phyloP scores from a whole-genome alignment of 2,113 vertebrate species.

The Smithornis capensis region DNA sequence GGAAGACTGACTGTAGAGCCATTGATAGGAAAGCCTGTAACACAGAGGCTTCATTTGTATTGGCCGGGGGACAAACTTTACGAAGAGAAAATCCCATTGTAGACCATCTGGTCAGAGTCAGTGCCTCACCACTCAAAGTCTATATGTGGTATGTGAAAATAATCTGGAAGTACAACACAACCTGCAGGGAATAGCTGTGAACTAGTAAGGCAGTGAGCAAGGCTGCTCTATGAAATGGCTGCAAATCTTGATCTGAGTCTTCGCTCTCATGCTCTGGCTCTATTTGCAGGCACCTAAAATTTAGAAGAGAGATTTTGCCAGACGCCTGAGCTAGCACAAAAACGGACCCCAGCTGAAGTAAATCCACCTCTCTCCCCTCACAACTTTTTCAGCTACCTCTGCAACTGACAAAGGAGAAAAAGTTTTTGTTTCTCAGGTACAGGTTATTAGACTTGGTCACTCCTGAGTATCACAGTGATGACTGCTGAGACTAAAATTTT shows the following conservation, averaged over 20 bases:
- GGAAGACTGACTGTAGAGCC: neutral
- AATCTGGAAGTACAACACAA: neutral
- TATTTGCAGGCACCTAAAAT: neutral
- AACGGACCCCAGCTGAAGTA: neutral
- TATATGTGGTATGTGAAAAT: neutral
- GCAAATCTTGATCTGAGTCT: rapidly evolving
- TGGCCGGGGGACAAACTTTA: neutral
- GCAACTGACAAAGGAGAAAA: neutral
- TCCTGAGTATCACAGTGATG: neutral
- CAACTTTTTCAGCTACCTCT: neutral
- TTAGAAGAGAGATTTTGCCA: neutral
- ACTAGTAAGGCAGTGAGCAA: neutral
- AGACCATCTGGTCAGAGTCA: neutral
- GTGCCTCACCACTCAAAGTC: rapidly evolving
- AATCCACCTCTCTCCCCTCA: neutral
- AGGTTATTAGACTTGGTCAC: neutral
- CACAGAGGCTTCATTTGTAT: neutral
- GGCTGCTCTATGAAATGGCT: neutral
- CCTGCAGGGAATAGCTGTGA: neutral
- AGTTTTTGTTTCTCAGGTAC: neutral
- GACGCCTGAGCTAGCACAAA: neutral
- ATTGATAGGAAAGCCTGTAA: neutral
- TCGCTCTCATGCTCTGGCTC: neutral
- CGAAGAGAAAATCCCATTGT: neutral
- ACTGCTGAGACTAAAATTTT: neutral